Base-by-base conservation (phyloP, 2,113 vertebrate genomes). In the Pseudonaja textilis region DNA sequence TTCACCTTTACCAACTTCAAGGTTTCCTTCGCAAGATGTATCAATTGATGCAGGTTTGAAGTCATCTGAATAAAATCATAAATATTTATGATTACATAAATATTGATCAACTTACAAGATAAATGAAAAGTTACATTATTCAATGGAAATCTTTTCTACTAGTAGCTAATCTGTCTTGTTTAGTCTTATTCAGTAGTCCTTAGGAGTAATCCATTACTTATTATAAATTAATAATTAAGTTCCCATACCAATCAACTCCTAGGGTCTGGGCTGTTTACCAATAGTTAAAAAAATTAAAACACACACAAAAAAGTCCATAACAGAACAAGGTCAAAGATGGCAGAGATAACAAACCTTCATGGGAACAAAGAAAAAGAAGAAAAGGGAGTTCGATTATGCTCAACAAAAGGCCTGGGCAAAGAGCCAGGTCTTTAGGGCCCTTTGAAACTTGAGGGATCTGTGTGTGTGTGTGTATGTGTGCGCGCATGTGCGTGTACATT, bases 21-120 rank as follows among this genome's bases (percentile, higher is more conserved):
- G 98, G 39, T 99, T 98, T 61, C 99, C 99, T 98, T 99, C 99
- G 97, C 98, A 99, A 34, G 98, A 96, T 26, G 98, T 99, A 93
- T 99, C 99, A 96, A 99, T 99, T 88, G 99, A 99, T 23, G 99
- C 99, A 95, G 99, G 99, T 95, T 99, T 99, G 96, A 99, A 99
- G 96, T 99, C 99, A 99, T 99, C 99, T 99, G 95, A 93, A 96
- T 92, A 12, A 2, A 3, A 93, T 94, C 89, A 57, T 7, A 95
- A 96, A 94, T 93, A 59, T 57, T 96, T 96, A 94, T 94, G 89
- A 93, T 25, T 3, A 92, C 29, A 56, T 10, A 89, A 91, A 45
- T 2, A 26, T 3, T 94, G 45, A 87, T 91, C 90, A 11, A 39
- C 5, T 92, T 42, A 91, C 55, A 93, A 90, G 55, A 89, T n/a